phyloP scores from a whole-genome alignment of 2,797 vertebrate genomes.

The Amblyraja radiata region DNA sequence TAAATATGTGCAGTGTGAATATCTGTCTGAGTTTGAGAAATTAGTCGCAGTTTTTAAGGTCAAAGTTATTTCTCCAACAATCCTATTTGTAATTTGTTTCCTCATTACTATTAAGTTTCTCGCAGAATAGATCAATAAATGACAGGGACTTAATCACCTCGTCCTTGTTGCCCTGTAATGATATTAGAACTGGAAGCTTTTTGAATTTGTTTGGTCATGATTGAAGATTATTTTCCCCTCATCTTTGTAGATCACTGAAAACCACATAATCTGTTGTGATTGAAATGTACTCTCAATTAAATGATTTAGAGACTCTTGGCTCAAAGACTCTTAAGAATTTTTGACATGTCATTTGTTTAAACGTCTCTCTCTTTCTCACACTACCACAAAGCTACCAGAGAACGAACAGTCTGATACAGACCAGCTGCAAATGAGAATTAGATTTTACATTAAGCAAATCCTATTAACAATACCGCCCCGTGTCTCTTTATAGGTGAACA shows the following conservation, averaged over 20 bases:
- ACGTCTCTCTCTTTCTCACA: neutral
- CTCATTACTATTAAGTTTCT: neutral
- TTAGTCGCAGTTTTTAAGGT: neutral
- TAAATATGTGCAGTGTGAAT: neutral
- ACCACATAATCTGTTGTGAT: constrained; percentile 30
- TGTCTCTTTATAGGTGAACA: constrained; percentile 51
- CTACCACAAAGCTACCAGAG: constrained; percentile 5
- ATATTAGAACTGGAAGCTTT: neutral
- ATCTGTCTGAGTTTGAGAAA: neutral
- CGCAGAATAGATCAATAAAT: neutral
- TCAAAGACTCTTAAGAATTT: constrained; percentile 15
- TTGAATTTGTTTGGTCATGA: neutral
- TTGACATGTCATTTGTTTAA: constrained; percentile 35
- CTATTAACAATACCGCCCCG: constrained; percentile 47
- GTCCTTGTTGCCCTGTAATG: neutral
- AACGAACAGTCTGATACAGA: constrained; percentile 24
- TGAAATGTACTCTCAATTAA: constrained; percentile 36
- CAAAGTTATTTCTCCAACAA: neutral
- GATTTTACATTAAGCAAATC: constrained; percentile 50
- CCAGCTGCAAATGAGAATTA: constrained; percentile 49
- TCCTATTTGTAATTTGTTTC: neutral
- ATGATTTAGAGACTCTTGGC: neutral
- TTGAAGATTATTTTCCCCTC: constrained; percentile 15
- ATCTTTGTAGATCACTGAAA: neutral
- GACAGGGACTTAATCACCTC: neutral